phyloP scores from a whole-genome alignment of 2,888 invertebrate species.

The Matsumyia berberina region DNA sequence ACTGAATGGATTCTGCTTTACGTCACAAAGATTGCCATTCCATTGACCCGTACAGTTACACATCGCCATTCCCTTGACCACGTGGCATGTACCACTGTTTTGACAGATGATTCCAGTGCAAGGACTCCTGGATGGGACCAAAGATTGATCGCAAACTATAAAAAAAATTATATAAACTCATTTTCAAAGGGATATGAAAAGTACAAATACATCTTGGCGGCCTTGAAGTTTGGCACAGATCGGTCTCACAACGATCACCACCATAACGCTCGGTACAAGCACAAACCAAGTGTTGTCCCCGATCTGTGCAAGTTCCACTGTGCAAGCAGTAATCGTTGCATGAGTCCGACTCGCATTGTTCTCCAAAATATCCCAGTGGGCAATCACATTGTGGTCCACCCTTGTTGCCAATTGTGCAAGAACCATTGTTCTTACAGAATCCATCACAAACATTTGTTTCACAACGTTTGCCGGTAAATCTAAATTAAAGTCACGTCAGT shows the following conservation, averaged over 20 bases:
- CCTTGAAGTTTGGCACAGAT: constrained; percentile 84
- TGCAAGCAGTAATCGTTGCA: constrained; percentile 85
- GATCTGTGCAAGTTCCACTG: constrained; percentile 84
- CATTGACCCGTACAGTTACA: constrained; percentile 86
- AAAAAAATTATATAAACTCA: not conserved
- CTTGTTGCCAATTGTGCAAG: constrained; percentile 81
- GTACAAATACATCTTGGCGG: constrained; percentile 81
- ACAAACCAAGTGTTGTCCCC: constrained; percentile 80
- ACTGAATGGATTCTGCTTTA: constrained; percentile 28
- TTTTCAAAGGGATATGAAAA: not conserved
- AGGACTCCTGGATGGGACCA: constrained; percentile 81
- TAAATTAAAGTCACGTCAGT: constrained; percentile 35
- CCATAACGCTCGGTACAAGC: constrained; percentile 81
- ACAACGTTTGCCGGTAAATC: constrained; percentile 86
- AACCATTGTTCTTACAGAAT: constrained; percentile 86
- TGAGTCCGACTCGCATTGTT: constrained; percentile 86
- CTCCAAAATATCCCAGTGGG: constrained; percentile 81
- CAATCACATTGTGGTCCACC: constrained; percentile 83
- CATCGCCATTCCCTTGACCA: constrained; percentile 84
- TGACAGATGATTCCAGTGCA: constrained; percentile 85
- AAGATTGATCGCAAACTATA: constrained; percentile 81
- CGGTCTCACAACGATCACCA: constrained; percentile 85
- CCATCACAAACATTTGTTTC: constrained; percentile 86
- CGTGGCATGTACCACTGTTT: constrained; percentile 86
- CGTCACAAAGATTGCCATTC: constrained; percentile 86